A percentile compares a stretch with the other conserved stretches of the same genome.
These are phyloP conservation scores for Solea solea DNA, from an alignment of 2,113 vertebrate species.

Conservation along the genomic window DNA sequence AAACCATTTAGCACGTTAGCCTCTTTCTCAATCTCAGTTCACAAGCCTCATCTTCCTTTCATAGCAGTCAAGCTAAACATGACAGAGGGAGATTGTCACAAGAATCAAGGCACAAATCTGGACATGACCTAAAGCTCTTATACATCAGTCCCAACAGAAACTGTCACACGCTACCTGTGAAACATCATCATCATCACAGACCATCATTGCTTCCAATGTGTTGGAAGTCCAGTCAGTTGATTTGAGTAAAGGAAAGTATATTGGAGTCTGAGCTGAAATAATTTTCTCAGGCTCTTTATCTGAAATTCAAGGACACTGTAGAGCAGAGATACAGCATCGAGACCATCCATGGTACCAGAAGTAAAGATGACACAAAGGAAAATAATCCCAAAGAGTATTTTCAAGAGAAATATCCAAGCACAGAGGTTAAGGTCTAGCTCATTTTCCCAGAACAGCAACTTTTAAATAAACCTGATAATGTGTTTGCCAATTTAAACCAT, in stretches of 20 bases:
- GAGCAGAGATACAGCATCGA: background rate
- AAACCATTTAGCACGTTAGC: background rate
- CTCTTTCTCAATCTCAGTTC: background rate
- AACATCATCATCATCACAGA: background rate
- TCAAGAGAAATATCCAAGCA: background rate
- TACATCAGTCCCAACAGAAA: slow-evolving; percentile 13
- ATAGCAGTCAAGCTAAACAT: slow-evolving; percentile 38
- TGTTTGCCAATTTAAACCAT: background rate
- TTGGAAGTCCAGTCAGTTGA: background rate
- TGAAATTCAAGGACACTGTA: background rate
- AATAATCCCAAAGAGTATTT: background rate
- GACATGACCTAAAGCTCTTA: slow-evolving; percentile 40
- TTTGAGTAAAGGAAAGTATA: background rate
- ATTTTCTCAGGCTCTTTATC: background rate
- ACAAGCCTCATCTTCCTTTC: background rate
- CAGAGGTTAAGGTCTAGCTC: too few species aligned
- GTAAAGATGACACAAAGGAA: background rate
- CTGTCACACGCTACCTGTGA: background rate
- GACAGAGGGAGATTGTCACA: slow-evolving; percentile 54
- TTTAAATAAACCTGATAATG: background rate
- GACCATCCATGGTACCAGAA: background rate
- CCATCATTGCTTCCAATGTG: background rate
- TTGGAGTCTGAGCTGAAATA: background rate
- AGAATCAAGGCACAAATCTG: slow-evolving; percentile 75
- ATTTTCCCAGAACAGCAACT: background rate